Evolutionary conservation across 1,140 invertebrate species (phyloP).

Genomic region (Drosophila repleta): DNA sequence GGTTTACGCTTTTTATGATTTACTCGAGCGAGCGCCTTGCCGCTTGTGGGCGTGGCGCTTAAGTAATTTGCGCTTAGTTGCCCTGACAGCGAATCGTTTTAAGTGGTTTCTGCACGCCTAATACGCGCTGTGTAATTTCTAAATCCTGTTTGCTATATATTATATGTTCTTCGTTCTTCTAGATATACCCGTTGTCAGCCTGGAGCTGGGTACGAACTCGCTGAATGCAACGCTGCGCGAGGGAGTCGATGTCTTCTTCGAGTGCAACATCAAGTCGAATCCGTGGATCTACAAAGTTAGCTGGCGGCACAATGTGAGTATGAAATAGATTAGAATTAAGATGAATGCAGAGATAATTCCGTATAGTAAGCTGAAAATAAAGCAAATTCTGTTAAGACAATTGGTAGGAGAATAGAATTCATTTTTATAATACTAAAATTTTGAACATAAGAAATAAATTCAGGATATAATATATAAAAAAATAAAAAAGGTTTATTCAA

Average conservation of each 20-base stretch:
- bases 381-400: no score
- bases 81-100: constrained; percentile 7
- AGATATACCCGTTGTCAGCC: constrained; percentile 91
- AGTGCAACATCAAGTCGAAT: constrained; percentile 94
- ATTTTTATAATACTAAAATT: no score
- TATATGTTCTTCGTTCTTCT: no score
- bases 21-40: constrained; percentile 2
- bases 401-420: no score
- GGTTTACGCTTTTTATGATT: constrained; percentile 49
- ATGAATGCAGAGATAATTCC: no score
- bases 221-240: constrained; percentile 91
- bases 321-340: not conserved
- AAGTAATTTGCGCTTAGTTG: constrained; percentile 41
- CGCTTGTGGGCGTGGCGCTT: constrained; percentile 7
- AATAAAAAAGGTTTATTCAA: no score
- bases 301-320: constrained; percentile 93
- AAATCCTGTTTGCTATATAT: no score
- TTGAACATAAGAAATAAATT: no score
- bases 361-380: no score
- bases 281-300: constrained; percentile 94
- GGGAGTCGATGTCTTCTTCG: constrained; percentile 95
- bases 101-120: not conserved
- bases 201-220: constrained; percentile 91
- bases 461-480: no score
- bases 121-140: not conserved